Base-by-base conservation (phyloP, 2,113 vertebrate species). In the Trematomus loennbergii region DNA sequence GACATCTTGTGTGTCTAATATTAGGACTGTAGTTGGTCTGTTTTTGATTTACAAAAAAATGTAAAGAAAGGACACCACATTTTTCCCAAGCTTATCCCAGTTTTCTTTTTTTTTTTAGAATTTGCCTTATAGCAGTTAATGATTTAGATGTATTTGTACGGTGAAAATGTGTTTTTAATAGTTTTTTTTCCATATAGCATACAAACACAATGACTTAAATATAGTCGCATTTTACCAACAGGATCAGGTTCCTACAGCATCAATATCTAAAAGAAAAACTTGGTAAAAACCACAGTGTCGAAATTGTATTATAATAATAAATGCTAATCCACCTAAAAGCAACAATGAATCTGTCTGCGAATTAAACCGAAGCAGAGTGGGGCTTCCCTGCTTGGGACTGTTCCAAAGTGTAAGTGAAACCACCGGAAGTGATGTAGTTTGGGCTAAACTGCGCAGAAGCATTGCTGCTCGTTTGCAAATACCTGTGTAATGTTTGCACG, bases 381-480 rank as follows among this genome's bases (percentile, higher is more conserved):
- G 36, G 5, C 8, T 40, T 40, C 36, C 7, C 36, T 40, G 36
- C 36, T 40, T 40, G 36, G 36, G 36, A 40, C 36, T 40, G 36
- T 29, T 29, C 29, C 29, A 29, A 29, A 29, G 1, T 40, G 36
- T 40, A 6, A 1, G 36, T 40, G 36, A 3, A 3, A 17, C 40
- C 8, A 3, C 67, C 65, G 81, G 88, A 89, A 87, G 84, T 89
- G 87, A 85, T 18, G 80, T 82, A 63, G 4, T 4, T 2, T 1
- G 36, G 17, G 15, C 33, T 46, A n/a, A 20, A 50, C 9, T 54
- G 65, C 79, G 58, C 72, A 80, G 61, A 46, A 72, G 43, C 5
- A 1, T 29, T 9, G 10, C 12, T 43, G 54, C 11, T 15, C 11
- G 5, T 5, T 40, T 40, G 36, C 36, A 40, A 40, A 29, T 29